These are phyloP conservation scores for Nematopogon swammerdamellus DNA, from an alignment of 2,888 invertebrate species.

Conservation along the genomic window DNA sequence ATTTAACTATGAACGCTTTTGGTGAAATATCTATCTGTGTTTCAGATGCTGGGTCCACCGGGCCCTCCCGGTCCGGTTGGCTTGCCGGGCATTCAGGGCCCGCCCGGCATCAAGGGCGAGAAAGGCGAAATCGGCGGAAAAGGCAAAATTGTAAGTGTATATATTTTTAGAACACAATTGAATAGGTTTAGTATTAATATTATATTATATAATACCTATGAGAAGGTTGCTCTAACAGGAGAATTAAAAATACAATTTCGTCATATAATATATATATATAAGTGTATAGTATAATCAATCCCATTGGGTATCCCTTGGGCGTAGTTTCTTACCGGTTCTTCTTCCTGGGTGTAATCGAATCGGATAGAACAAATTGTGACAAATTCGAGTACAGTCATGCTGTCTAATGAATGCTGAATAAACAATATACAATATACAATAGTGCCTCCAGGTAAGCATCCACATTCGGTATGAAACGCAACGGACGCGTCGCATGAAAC, in stretches of 20 bases:
- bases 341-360: no score
- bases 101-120: conserved; percentile 82
- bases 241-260: background rate
- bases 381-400: no score
- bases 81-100: conserved; percentile 71
- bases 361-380: no score
- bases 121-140: conserved; percentile 78
- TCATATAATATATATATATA: background rate
- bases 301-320: no score
- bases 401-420: no score
- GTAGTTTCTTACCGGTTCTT: no score
- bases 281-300: background rate
- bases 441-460: no score
- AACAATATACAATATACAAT: no score
- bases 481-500: no score
- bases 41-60: conserved; percentile 60
- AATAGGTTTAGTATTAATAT: background rate
- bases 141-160: conserved; percentile 74
- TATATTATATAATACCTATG: background rate
- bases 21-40: conserved; percentile 4
- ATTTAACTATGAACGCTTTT: no score
- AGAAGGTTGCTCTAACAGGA: background rate
- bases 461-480: no score
- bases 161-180: background rate
- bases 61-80: conserved; percentile 77